Evolutionary conservation across 2,797 vertebrate species (phyloP), one percentile per base, ranked within the genome.

Genomic region (Cynopterus sphinx): DNA sequence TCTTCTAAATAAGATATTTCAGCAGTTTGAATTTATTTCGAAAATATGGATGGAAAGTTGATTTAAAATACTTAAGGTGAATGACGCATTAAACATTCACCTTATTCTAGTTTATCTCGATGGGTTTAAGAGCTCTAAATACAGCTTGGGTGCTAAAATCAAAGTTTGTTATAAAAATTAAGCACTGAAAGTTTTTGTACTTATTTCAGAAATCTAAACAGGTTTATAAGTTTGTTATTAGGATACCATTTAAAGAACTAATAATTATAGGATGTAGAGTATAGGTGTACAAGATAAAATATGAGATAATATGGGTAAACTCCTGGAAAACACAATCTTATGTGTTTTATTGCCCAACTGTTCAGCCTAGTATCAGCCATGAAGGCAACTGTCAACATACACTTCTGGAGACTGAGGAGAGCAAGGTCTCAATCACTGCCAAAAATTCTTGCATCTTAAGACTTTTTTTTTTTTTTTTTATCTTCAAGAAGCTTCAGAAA

Each of bases 21-120:
- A 73, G 59, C 70, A 94, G 36, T 95, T 93, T 68, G 28, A 89
- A 85, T 87, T 63, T 84, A 67, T 49, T 83, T 81, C 24, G 36
- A 71, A 79, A 94, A 51, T 43, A n/a, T 77, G 36, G 2, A 7
- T 92, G 59, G 51, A 82, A 90, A 85, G 71, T 88, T 94, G 65
- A 93, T 82, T 92, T 94, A 77, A 89, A 84, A 77, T 96, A 92
- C 83, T 96, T 73, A 89, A 95, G 91, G 90, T 87, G 51, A 92
- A 87, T 39, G n/a, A 5, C 68, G 63, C 22, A 57, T 88, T 82
- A 75, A 39, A 57, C 63, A 2, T 70, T 90, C 19, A 11, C 53
- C 78, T 88, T 90, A 77, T 74, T 94, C 61, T 84, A 26, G 17
- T 90, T 93, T 84, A 75, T 73, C 46, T 83, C 17, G 36, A 71